A percentile compares a stretch with the other conserved stretches of the same genome.
phyloP scores from a whole-genome alignment of 2,888 invertebrate species.

The Ametastegia equiseti region DNA sequence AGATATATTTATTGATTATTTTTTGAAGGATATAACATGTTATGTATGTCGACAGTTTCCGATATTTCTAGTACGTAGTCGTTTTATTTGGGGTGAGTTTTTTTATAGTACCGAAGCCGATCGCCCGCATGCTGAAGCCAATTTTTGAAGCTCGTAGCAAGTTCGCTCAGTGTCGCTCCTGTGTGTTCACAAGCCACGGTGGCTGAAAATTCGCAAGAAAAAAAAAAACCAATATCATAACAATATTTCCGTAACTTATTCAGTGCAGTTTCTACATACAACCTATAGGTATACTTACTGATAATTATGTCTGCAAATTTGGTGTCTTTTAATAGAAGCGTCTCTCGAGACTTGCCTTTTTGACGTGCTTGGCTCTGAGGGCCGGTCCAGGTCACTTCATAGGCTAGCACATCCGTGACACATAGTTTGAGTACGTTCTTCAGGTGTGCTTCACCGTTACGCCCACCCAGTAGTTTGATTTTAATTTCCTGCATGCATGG shows the following conservation, averaged over 20 bases:
- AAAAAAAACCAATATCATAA: neutral
- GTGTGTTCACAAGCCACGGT: neutral
- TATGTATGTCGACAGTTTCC: too few species aligned
- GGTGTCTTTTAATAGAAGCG: neutral
- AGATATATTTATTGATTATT: too few species aligned
- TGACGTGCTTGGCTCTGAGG: neutral
- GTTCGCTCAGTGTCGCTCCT: neutral
- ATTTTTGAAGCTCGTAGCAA: neutral
- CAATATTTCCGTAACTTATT: neutral
- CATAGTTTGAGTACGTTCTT: neutral
- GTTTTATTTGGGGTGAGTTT: too few species aligned
- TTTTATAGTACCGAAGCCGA: neutral
- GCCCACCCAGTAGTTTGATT: neutral
- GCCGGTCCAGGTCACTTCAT: neutral
- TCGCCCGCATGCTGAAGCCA: neutral
- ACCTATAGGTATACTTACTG: too few species aligned
- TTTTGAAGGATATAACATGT: too few species aligned
- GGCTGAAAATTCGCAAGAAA: neutral
- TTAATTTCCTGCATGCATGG: neutral
- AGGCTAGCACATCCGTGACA: neutral
- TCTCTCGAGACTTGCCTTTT: neutral
- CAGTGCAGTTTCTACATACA: neutral
- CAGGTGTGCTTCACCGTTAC: neutral
- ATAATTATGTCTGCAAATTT: conserved; percentile 2
- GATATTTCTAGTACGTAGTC: too few species aligned